Evolutionary conservation across 1,140 invertebrate genomes (phyloP), one percentile per base, ranked within the genome.

Genomic region (Proctacanthus coquilletti): DNA sequence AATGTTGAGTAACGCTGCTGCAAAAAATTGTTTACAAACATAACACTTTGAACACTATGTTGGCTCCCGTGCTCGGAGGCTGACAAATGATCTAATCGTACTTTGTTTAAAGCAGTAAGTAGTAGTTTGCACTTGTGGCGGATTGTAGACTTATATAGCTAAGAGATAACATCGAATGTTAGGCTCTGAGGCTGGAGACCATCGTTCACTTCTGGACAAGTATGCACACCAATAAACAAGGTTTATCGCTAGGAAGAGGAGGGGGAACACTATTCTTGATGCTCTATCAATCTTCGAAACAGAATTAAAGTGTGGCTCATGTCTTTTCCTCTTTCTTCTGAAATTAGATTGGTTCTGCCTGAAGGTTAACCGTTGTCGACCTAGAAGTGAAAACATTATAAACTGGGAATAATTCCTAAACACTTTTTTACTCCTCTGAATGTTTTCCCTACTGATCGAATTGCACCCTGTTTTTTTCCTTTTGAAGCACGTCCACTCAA

Each of bases 221-320:
- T 83, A 84, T 1, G 71, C 72, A 46, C 72, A 79, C 81, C 81
- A 84, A 50, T 85, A 85, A 57, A 81, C 77, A 30, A 81, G 56
- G 55, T 85, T 85, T 39, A 85, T 80, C 15, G 75, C 65, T 3
- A 84, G 53, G 49, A 84, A 85, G 20, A 79, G 66, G 23, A 84
- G 43, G 1, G 82, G 82, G 53, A 85, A 85, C 18, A 83, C 70
- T 18, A 83, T 62, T 11, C 82, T 60, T 14, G 80, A 82, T 9
- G 74, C 71, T 8, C 75, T 65, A 57, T 85, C 81, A 31, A 84
- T 80, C 59, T 82, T 80, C 15, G 80, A 84, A 2, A 85, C 81
- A 5, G 78, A 82, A 53, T 85, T 85, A 48, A 72, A 77, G 40
- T 75, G 60, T 1, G 74, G 75, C 3, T 71, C 68, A 30, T 68